phyloP scores from a whole-genome alignment of 2,797 vertebrate species.

The Eurystomus glaucurus region DNA sequence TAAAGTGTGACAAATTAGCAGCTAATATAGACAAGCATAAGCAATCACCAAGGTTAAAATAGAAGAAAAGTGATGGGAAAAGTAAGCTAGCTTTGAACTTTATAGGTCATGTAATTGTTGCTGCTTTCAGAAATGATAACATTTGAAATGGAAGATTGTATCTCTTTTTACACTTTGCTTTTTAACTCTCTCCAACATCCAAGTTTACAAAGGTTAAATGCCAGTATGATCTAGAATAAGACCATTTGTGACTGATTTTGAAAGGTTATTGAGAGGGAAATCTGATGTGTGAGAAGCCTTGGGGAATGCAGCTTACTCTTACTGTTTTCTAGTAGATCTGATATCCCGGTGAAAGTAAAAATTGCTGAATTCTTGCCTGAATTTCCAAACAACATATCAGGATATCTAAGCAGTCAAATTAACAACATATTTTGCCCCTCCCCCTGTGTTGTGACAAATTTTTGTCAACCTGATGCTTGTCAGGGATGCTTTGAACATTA shows the following conservation, averaged over 20 bases:
- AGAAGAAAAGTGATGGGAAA: not conserved
- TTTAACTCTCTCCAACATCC: conserved; percentile 56
- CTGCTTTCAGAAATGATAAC: conserved; percentile 50
- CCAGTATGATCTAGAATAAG: conserved; percentile 75
- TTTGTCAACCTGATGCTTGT: not conserved
- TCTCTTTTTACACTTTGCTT: conserved; percentile 65
- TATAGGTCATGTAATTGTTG: conserved; percentile 52
- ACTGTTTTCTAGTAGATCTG: conserved; percentile 32
- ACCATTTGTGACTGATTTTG: conserved; percentile 69
- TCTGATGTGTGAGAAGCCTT: conserved; percentile 7
- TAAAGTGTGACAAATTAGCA: not conserved
- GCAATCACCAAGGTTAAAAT: not conserved
- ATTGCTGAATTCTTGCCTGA: not conserved
- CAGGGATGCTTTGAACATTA: not conserved
- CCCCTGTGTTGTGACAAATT: not conserved
- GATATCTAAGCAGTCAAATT: not conserved
- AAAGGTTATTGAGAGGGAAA: conserved; percentile 78
- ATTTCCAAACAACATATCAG: not conserved
- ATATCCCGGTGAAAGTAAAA: not conserved
- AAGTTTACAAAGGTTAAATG: conserved; percentile 81
- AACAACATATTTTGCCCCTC: not conserved
- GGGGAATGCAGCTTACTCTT: not conserved
- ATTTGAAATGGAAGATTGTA: conserved; percentile 67
- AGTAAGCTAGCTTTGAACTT: conserved; percentile 68
- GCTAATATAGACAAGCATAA: not conserved